Evolutionary conservation across 2,113 vertebrate genomes (phyloP), one percentile per base, ranked within the genome.

Genomic region (Oceanites oceanicus): DNA sequence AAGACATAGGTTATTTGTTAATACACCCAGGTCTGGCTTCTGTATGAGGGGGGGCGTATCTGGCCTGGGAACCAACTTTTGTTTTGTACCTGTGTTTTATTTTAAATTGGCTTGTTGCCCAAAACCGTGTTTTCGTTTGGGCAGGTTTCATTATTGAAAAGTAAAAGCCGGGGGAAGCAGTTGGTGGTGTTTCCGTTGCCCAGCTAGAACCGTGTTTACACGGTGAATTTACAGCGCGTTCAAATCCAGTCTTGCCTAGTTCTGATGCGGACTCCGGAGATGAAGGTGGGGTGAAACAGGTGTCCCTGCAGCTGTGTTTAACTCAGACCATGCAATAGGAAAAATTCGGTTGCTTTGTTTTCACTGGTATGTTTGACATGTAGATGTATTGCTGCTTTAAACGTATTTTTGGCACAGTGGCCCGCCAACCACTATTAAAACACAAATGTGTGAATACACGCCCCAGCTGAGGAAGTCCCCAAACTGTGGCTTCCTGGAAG

Each of bases 251-350:
- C 44, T 62, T 56, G n/a, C 9, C 30, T 67, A 0, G 81, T 65
- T 59, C 40, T 85, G 77, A 7, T 87, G 38, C 0, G 7, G 52
- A 8, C 10, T 56, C 32, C 0, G 16, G 80, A 53, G 56, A 7
- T 73, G 52, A 55, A 74, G n/a, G 29, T 89, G 70, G 68, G 36
- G 34, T 84, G 36, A 36, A 78, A 15, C 29, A 92, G 91, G 49
- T 96, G 92, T 82, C 53, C 25, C 44, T 80, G 49, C 84, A 96
- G 84, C 73, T 87, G 70, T 58, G 36, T 66, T 94, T 71, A 16
- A 44, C 40, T 84, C 15, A 0, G 44, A 29, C 34, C 17, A 7
- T 2, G 18, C 1, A 0, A 2, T 10, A 8, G 66, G 50, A 66
- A 83, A 49, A 40, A 56, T 13, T 65, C 1, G 0, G n/a, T 86